phyloP scores from a whole-genome alignment of 1,140 invertebrate species.

The Drosophila ohnishii region DNA sequence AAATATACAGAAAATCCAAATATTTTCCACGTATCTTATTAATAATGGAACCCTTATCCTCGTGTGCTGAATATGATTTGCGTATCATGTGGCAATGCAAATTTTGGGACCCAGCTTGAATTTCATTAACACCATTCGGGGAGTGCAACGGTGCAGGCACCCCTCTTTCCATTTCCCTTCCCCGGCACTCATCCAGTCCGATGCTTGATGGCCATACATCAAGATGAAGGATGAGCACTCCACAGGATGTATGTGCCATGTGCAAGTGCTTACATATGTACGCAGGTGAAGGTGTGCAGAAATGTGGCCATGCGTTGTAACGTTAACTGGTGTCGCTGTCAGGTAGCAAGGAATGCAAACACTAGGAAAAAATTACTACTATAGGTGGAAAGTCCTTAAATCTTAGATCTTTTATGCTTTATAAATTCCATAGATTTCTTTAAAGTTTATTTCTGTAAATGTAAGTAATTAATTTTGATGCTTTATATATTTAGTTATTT shows the following conservation, averaged over 20 bases:
- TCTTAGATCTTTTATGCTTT: too few species aligned
- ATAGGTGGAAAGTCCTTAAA: background rate
- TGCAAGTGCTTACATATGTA: constrained; percentile 41
- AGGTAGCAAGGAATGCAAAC: constrained; percentile 29
- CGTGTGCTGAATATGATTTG: constrained; percentile 1
- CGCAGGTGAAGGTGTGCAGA: constrained; percentile 31
- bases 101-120: constrained; percentile 52
- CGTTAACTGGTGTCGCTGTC: constrained; percentile 69
- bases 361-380: background rate
- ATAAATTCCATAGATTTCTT: background rate
- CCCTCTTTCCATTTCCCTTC: background rate
- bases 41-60: constrained; percentile 5
- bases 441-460: background rate
- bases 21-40: background rate
- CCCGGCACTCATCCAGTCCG: constrained; percentile 19
- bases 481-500: background rate
- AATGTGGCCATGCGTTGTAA: constrained; percentile 57
- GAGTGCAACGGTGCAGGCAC: constrained; percentile 27
- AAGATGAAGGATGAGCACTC: constrained; percentile 69
- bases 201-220: constrained; percentile 68
- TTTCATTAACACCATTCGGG: constrained; percentile 73
- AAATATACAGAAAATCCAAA: too few species aligned
- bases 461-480: background rate
- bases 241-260: constrained; percentile 38
- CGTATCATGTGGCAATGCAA: constrained; percentile 34